phyloP scores from a whole-genome alignment of 2,888 invertebrate species.

The Netelia inedita region DNA sequence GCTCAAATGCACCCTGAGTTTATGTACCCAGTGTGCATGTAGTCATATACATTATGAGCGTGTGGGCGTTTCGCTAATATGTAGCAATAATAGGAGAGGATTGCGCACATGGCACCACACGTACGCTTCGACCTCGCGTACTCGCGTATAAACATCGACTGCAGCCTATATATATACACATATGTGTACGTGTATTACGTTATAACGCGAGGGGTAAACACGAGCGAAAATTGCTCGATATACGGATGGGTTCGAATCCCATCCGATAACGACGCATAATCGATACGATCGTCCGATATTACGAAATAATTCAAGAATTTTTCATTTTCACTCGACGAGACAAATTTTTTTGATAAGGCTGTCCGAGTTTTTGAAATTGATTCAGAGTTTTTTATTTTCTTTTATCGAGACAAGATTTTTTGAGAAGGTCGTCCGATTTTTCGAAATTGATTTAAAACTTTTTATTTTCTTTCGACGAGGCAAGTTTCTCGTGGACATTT shows the following conservation, averaged over 20 bases:
- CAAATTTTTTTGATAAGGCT: not conserved
- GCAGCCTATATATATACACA: not conserved
- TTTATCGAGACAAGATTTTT: no score
- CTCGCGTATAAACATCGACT: not conserved
- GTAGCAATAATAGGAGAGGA: conserved; percentile 40
- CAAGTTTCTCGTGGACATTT: not conserved
- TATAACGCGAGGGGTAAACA: conserved; percentile 1
- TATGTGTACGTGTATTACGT: not conserved
- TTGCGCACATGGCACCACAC: conserved; percentile 10
- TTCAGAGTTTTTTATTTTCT: no score
- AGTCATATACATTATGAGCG: conserved; percentile 4
- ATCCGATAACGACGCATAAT: no score
- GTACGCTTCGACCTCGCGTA: conserved; percentile 6
- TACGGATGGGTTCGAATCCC: not conserved
- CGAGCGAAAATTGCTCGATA: not conserved
- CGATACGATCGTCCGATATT: not conserved
- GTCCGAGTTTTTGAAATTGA: not conserved
- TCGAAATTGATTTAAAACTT: not conserved
- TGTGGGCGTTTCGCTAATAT: conserved; percentile 21
- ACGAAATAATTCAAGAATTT: not conserved
- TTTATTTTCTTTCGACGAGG: not conserved
- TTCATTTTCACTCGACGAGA: not conserved
- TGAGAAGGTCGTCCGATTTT: no score
- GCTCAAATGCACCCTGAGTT: conserved; percentile 17
- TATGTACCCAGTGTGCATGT: conserved; percentile 23